These are phyloP conservation scores for Sebastes iracundus DNA, from an alignment of 2,797 vertebrate species.

Conservation along the genomic window DNA sequence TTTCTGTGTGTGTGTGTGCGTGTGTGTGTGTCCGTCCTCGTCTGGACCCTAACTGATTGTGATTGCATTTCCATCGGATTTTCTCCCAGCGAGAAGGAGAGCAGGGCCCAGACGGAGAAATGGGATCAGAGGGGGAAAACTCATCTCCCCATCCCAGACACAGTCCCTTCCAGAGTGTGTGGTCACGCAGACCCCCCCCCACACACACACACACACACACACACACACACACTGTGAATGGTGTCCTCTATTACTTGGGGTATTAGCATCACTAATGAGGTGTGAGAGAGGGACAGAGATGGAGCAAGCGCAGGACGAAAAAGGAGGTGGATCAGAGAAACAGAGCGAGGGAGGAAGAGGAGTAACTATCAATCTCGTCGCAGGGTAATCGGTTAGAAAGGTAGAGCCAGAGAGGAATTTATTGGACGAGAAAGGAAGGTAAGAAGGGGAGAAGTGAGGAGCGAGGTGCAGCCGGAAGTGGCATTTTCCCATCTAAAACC, in stretches of 20 bases:
- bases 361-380: constrained; percentile 53
- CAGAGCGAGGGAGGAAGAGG: constrained; percentile 30
- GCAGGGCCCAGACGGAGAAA: constrained; percentile 66
- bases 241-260: constrained; percentile 77
- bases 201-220: constrained; percentile 26
- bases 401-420: constrained; percentile 24
- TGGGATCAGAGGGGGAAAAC: constrained; percentile 73
- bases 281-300: constrained; percentile 73
- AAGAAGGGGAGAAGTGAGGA: not conserved
- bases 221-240: constrained; percentile 45
- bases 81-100: constrained; percentile 62
- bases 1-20: not conserved
- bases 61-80: constrained; percentile 82
- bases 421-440: constrained; percentile 15
- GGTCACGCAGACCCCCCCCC: constrained; percentile 28
- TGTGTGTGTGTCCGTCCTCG: constrained; percentile 37
- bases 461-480: not conserved
- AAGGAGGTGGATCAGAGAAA: constrained; percentile 61
- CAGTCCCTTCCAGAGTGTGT: constrained; percentile 55
- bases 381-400: constrained; percentile 31
- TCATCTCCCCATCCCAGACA: constrained; percentile 76
- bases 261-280: constrained; percentile 81
- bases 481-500: constrained; percentile 19
- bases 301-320: constrained; percentile 55
- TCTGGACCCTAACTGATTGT: constrained; percentile 80